A percentile compares a stretch with the other conserved stretches of the same genome.
phyloP scores from a whole-genome alignment of 2,888 invertebrate genomes.

The Platycheirus rosarum region DNA sequence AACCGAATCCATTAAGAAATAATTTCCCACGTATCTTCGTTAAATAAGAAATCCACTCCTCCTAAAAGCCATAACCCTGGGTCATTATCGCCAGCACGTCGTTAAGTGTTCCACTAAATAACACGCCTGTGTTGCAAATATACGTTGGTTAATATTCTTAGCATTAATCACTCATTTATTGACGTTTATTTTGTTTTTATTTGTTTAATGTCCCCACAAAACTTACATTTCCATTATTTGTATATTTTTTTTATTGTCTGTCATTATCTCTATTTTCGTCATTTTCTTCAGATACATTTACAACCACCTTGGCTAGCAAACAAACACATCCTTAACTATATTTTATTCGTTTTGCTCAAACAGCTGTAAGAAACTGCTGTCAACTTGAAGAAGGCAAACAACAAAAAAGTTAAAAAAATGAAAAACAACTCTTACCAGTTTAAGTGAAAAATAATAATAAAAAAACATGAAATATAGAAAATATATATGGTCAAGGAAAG shows the following conservation, averaged over 20 bases:
- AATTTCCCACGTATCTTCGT: too few relatives aligned
- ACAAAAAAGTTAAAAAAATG: background rate
- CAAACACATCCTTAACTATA: constrained; percentile 5
- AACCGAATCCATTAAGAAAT: too few relatives aligned
- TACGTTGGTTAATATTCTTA: constrained; percentile 33
- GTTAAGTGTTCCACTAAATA: constrained; percentile 1
- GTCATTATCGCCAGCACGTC: constrained; percentile 4
- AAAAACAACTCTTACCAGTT: constrained; percentile 23
- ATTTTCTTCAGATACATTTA: background rate
- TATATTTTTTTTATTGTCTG: background rate
- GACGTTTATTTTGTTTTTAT: constrained; percentile 19
- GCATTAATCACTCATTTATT: constrained; percentile 31
- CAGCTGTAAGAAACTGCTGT: constrained; percentile 22
- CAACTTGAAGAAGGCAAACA: constrained; percentile 15
- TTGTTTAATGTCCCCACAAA: background rate
- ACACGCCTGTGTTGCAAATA: constrained; percentile 1
- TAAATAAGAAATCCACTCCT: background rate
- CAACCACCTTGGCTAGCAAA: background rate
- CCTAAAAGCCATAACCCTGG: background rate
- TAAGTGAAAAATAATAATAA: constrained; percentile 54
- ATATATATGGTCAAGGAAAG: constrained; percentile 46
- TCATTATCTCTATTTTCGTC: background rate
- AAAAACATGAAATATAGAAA: constrained; percentile 29
- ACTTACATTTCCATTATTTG: background rate
- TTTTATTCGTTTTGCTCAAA: background rate